Evolutionary conservation across 2,888 invertebrate species (phyloP), one percentile per base, ranked within the genome.

Genomic region (Cryptus armator): DNA sequence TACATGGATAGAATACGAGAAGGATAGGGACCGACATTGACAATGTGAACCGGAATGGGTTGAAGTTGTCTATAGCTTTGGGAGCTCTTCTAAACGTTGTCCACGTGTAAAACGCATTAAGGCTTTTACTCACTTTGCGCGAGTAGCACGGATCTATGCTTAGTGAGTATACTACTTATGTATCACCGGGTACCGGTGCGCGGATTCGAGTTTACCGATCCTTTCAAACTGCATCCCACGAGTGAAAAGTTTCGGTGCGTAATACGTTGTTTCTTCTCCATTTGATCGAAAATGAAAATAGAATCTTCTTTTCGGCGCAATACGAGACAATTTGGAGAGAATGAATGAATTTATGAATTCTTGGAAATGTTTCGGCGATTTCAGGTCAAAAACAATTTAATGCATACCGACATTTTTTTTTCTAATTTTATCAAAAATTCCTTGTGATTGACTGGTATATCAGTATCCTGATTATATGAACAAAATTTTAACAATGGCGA

Each of bases 161-260:
- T 43, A 53, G 56, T 29, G 10, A 53, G 43, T 32, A 62, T 62
- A 48, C 12, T 66, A 64, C 66, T 51, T 51, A 53, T 72, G 67
- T 77, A 77, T 68, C 37, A 67, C 62, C 51, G 67, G 24, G 12
- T 62, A 59, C 32, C 76, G 70, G 71, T 81, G 72, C 56, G 53
- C 10, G 56, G 19, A 48, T 62, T 51, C 32, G 53, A 56, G 53
- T 48, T 70, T 48, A 48, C 68, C 77, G 78, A 81, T 78, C 48
- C 74, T 78, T 84, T 81, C 68, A 48, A 84, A 75, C 74, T 74
- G 68, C 67, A 81, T 81, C 84, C 80, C 80, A 84, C 76, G 72
- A 44, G 67, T 76, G 66, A 81, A 80, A 84, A 72, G 66, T 6
- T 37, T 71, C 44, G 53, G 32, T 16, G 62, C 32, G 6, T 44